Conservation (phyloP, 2,113 vertebrate genomes). For the Crypturellus undulatus region DNA sequence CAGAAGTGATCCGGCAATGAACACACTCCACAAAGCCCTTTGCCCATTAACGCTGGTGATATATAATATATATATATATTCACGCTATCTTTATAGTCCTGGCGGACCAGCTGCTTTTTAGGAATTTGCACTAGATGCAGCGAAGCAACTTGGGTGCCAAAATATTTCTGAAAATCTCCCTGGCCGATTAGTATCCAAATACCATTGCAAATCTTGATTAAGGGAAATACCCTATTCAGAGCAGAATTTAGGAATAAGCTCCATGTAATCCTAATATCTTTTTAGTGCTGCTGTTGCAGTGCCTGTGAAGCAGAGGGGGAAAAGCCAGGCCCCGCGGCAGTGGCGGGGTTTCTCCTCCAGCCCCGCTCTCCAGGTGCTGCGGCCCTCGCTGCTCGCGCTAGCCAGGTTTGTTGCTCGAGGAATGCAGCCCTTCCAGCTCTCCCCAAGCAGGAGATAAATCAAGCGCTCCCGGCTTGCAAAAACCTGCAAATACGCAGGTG, state of each 20-base stretch:
- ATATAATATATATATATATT: background rate
- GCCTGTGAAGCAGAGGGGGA: conserved; percentile 41
- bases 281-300: conserved; percentile 24
- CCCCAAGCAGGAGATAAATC: background rate
- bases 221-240: conserved; percentile 13
- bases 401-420: background rate
- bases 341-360: background rate
- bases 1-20: background rate
- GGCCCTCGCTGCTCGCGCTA: no score
- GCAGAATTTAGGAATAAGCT: conserved; percentile 34
- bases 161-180: background rate
- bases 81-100: background rate
- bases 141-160: background rate
- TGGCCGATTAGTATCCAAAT: background rate
- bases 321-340: no score
- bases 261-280: conserved; percentile 36
- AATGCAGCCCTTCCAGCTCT: background rate
- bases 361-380: background rate
- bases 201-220: conserved; percentile 57
- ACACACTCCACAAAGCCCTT: background rate
- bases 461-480: background rate
- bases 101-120: background rate
- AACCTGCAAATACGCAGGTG: accelerated
- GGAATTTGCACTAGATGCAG: accelerated
- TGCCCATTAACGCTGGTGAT: background rate